A percentile compares a stretch with the other conserved stretches of the same genome.
phyloP scores from a whole-genome alignment of 2,113 vertebrate genomes.

The Ictidomys tridecemlineatus region DNA sequence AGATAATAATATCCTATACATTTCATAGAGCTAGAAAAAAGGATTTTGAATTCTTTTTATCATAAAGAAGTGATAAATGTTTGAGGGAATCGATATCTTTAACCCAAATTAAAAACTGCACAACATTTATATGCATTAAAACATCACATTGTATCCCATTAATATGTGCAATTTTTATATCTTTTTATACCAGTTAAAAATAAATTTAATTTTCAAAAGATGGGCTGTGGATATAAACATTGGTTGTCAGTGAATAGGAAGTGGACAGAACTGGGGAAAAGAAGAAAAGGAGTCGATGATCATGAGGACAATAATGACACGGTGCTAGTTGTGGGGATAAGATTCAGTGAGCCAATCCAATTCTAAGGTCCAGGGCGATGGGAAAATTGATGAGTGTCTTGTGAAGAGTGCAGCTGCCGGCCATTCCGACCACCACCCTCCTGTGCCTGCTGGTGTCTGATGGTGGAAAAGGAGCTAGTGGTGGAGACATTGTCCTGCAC shows the following conservation, averaged over 20 bases:
- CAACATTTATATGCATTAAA: neutral
- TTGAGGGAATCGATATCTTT: neutral
- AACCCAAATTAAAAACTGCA: neutral
- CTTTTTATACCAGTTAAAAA: neutral
- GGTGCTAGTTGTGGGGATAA: neutral
- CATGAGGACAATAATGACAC: neutral
- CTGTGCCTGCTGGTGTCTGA: neutral
- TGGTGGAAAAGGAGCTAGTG: neutral
- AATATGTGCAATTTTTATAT: neutral
- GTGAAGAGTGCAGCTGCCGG: neutral
- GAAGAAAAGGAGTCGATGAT: neutral
- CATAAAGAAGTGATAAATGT: neutral
- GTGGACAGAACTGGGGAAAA: neutral
- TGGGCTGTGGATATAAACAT: neutral
- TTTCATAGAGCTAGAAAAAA: neutral
- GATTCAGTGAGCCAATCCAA: neutral
- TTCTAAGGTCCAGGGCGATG: neutral
- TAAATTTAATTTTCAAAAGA: neutral
- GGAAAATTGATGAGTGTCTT: neutral
- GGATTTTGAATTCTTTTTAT: neutral
- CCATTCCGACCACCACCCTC: neutral
- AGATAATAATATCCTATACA: neutral
- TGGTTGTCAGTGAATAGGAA: neutral
- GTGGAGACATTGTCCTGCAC: neutral
- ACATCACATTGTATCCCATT: neutral